A percentile compares a stretch with the other conserved stretches of the same genome.
Conservation (phyloP, 2,113 vertebrate species). For the Cochlearius cochlearius region DNA sequence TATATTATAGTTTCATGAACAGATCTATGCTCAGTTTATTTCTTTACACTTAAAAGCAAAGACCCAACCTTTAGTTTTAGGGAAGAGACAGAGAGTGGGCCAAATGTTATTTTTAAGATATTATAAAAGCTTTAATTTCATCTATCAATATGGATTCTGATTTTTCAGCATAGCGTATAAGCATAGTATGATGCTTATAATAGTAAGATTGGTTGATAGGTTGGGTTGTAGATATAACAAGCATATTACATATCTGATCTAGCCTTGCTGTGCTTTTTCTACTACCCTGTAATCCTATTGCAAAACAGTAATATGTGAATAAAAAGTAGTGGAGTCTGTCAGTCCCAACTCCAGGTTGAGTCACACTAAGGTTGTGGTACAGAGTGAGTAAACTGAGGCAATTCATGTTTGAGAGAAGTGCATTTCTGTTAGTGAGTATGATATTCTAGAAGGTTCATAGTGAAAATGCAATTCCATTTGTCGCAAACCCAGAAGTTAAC, state of each 20-base stretch:
- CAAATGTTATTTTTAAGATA: not conserved
- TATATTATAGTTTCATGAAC: not conserved
- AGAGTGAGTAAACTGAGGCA: not conserved
- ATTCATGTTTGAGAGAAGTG: not conserved
- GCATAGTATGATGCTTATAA: not conserved
- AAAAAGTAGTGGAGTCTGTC: not conserved
- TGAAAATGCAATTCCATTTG: not conserved
- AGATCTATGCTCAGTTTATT: not conserved
- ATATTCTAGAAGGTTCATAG: not conserved
- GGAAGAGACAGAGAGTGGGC: not conserved
- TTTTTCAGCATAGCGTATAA: not conserved
- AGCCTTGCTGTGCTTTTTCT: not conserved
- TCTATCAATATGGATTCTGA: not conserved
- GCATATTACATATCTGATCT: not conserved
- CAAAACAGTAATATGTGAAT: not conserved
- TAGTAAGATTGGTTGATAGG: not conserved
- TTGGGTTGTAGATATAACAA: not conserved
- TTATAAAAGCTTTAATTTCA: not conserved
- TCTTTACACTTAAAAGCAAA: not conserved
- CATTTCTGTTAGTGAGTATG: not conserved
- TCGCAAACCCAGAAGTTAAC: not conserved
- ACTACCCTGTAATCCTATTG: not conserved
- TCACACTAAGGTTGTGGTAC: not conserved
- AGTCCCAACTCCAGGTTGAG: not conserved
- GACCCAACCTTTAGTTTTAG: not conserved